Base-by-base conservation (phyloP, 2,888 invertebrate species). In the Gerris lacustris region DNA sequence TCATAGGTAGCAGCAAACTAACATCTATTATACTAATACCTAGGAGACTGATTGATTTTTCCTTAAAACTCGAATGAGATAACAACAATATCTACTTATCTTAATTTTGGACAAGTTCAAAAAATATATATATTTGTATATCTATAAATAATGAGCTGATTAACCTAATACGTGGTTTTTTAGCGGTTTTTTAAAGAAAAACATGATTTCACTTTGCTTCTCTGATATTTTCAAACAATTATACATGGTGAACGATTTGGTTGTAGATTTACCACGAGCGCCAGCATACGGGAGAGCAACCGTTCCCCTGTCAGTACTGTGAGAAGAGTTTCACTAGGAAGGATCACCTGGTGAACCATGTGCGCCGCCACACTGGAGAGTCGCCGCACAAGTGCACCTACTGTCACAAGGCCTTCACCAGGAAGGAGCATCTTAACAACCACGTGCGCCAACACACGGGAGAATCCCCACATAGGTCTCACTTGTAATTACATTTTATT, bases 251-350 rank as follows among this genome's bases (percentile, higher is more conserved):
- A 2, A 31, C 4, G 15, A 55, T 55, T 55, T 55, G 9, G 5
- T 55, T 55, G 5, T 55, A 55, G 55, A 55, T 55, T 76, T 92
- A 92, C 81, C 92, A 92, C 82, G 90, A 92, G 77, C 84, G 92
- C 75, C 89, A 89, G 79, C 89, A 90, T 78, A 89, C 89, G 66
- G 89, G 88, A 64, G 87, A 88, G 78, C 88, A 88, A 47, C 89
- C 89, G 66, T 88, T 88, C 83, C 86, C 90, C 79, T 92, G 92
- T 80, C 90, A 88, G 77, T 91, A 89, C 71, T 92, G 91, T 80
- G 90, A 91, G 72, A 91, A 91, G 82, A 90, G 91, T 67, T 91
- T 91, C 81, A 91, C 91, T 6, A 84, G 91, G 78, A 91, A 91
- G 81, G 91, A 91, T 80, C 91, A 91, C 80, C 84, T 91, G 79